A percentile compares a stretch with the other conserved stretches of the same genome.
Conservation (phyloP, 2,113 vertebrate genomes). For the Ariopsis seemanni region DNA sequence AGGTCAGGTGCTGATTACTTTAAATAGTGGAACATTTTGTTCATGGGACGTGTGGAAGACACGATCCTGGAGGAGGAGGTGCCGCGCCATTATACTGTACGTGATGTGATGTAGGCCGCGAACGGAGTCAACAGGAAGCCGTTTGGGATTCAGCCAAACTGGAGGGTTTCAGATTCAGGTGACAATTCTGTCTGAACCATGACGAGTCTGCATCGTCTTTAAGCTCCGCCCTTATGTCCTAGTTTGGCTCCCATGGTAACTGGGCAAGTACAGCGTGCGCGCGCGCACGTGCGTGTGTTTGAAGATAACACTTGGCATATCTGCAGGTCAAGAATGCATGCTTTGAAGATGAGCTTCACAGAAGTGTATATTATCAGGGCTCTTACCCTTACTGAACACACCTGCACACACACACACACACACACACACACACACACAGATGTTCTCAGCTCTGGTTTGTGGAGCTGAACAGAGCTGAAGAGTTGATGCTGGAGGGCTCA, state of each 20-base stretch:
- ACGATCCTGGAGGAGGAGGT: background rate
- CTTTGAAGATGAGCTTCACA: conserved; percentile 23
- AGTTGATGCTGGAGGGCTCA: background rate
- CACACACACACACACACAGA: conserved; percentile 6
- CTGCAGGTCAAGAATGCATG: conserved; percentile 14
- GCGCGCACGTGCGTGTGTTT: conserved; percentile 1
- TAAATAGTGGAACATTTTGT: background rate
- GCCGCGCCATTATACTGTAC: background rate
- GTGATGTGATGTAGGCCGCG: background rate
- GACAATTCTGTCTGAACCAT: background rate
- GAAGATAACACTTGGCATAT: conserved; percentile 21
- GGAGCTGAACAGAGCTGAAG: background rate
- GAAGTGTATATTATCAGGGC: conserved; percentile 14
- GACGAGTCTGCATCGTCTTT: background rate
- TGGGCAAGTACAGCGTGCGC: background rate
- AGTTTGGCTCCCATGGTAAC: background rate
- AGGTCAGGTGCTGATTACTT: no score
- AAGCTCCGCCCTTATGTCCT: background rate
- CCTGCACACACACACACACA: conserved; percentile 25
- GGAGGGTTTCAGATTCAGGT: background rate
- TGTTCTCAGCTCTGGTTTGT: background rate
- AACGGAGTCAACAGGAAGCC: background rate
- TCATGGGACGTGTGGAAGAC: background rate
- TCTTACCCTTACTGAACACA: conserved; percentile 13
- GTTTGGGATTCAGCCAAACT: background rate